Evolutionary conservation across 1,140 invertebrate genomes (phyloP), one percentile per base, ranked within the genome.

Genomic region (Rhyzopertha dominica): DNA sequence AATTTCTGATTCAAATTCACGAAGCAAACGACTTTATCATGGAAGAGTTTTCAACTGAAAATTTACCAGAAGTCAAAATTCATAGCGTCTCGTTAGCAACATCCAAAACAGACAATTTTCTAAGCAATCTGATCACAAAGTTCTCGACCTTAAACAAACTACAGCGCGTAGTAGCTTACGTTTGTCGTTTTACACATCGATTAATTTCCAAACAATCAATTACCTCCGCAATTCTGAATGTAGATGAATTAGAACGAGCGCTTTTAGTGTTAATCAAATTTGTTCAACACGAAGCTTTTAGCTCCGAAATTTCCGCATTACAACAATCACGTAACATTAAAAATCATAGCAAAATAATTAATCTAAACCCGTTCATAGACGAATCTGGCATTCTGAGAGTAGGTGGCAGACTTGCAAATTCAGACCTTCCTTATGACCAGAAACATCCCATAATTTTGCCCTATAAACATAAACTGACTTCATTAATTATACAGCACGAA

Each of bases 321-420:
- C 18, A 26, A 41, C 25, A 47, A 39, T 26, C 23, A 10, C 44
- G 13, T 17, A 10, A 16, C 19, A 16, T 47, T n/a, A 1, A 32
- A 22, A 47, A 41, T 14, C 20, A n/a, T 17, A 46, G 42, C 19
- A 34, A 47, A 37, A 5, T 52, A 5, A 22, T 36, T 12, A 42
- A 35, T 12, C 40, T 51, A 20, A 37, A 47, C 39, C 55, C 55
- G 7, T 51, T 55, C 26, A 22, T 60, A n/a, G 51, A 62, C 37
- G 34, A 34, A 12, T 16, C 44, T 29, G 54, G 51, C 2, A 29
- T 59, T 14, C 14, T 62, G 12, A 38, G 53, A 12, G 58, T 62
- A 20, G 53, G 50, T n/a, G 54, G 56, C 13, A 42, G 60, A 24
- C 22, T 64, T 35, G 35, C 50, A 49, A 37, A 57, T 40, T 38